Conservation (phyloP, 37 sponge, comb jelly and placozoan species). For the Oscarella lobularis region DNA sequence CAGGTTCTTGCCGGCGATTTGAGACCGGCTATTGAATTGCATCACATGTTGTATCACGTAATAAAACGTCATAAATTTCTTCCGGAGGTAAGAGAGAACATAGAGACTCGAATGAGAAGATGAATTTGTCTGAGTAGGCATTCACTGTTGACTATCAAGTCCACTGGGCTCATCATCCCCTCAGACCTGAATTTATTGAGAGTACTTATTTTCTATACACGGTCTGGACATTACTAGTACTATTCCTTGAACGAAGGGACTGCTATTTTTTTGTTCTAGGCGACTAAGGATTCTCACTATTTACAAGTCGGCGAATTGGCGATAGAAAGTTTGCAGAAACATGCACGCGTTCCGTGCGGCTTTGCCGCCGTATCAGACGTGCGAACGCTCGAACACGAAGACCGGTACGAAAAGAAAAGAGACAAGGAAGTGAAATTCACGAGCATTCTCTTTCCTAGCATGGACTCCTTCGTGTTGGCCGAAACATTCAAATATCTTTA, state of each 20-base stretch:
- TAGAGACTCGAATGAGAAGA: background rate
- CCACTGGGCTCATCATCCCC: conserved; percentile 83
- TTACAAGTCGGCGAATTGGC: conserved; percentile 57
- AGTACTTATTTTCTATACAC: conserved; percentile 88
- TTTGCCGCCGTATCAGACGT: conserved; percentile 60
- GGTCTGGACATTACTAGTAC: conserved; percentile 15
- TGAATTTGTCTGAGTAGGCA: conserved; percentile 38
- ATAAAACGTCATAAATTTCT: conserved; percentile 60
- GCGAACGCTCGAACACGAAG: conserved; percentile 56
- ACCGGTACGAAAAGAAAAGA: conserved; percentile 39
- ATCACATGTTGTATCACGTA: conserved; percentile 65
- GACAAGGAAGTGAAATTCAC: background rate
- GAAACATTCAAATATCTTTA: conserved; percentile 95
- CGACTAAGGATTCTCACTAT: background rate
- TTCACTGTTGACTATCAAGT: conserved; percentile 66
- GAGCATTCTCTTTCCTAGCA: conserved; percentile 13
- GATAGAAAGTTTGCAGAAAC: conserved; percentile 49
- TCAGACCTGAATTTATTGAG: conserved; percentile 92
- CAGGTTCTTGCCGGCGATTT: conserved; percentile 85
- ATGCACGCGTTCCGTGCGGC: conserved; percentile 78
- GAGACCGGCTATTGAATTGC: conserved; percentile 45
- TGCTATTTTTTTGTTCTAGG: background rate
- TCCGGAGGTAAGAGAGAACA: conserved; percentile 38
- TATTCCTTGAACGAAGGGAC: background rate
- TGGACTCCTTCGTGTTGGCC: conserved; percentile 93